phyloP scores from a whole-genome alignment of 2,888 invertebrate genomes.

The Cheilosia vulpina region DNA sequence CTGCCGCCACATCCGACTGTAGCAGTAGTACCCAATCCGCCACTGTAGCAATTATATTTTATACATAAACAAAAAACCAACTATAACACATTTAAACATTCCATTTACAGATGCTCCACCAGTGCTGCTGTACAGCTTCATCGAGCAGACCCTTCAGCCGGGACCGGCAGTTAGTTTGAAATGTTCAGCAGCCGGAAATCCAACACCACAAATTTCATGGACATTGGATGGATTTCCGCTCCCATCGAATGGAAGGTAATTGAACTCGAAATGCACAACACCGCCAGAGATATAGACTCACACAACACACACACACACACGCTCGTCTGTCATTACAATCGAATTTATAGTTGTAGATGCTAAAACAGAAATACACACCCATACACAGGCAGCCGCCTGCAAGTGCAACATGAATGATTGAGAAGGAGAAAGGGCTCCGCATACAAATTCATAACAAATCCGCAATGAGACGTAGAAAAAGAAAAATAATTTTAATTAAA shows the following conservation, averaged over 20 bases:
- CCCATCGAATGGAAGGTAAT: slow-evolving; percentile 85
- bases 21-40: neutral
- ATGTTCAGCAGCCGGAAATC: slow-evolving; percentile 91
- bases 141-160: slow-evolving; percentile 91
- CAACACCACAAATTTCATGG: slow-evolving; percentile 92
- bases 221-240: slow-evolving; percentile 90
- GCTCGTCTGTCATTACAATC: slow-evolving; percentile 62
- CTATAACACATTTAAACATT: slow-evolving; percentile 66
- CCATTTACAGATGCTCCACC: slow-evolving; percentile 89
- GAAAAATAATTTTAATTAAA: slow-evolving; percentile 82
- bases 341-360: slow-evolving; percentile 65
- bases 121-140: slow-evolving; percentile 89
- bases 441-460: slow-evolving; percentile 76
- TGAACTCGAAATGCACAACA: slow-evolving; percentile 81
- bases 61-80: slow-evolving; percentile 5
- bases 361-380: slow-evolving; percentile 12
- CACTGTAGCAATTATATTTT: slow-evolving; percentile 46
- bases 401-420: slow-evolving; percentile 40
- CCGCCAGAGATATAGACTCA: neutral
- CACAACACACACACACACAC: neutral
- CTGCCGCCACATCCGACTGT: slow-evolving; percentile 16
- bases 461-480: slow-evolving; percentile 72
- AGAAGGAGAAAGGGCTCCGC: slow-evolving; percentile 48
- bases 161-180: slow-evolving; percentile 91
- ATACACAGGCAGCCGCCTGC: slow-evolving; percentile 8